Evolutionary conservation across 2,888 invertebrate genomes (phyloP).

Genomic region (Strigamia transsilvanica): DNA sequence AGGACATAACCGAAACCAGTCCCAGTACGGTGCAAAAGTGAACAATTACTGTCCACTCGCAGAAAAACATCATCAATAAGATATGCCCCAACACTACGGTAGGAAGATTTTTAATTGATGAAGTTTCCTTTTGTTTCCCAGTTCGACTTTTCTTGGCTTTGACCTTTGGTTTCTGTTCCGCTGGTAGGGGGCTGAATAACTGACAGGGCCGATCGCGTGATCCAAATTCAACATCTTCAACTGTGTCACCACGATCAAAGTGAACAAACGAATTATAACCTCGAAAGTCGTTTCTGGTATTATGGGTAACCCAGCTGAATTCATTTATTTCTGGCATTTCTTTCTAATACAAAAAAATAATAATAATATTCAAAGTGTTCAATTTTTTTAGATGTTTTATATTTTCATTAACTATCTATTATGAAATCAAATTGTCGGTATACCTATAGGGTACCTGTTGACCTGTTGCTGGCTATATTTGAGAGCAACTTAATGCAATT

Average conservation of each 20-base stretch:
- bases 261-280: not conserved
- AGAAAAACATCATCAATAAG: not conserved
- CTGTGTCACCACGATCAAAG: not conserved
- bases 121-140: not conserved
- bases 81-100: not conserved
- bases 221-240: not conserved
- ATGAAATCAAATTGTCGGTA: not conserved
- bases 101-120: not conserved
- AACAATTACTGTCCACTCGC: conserved; percentile 1
- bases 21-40: not conserved
- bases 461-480: no score
- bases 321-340: not conserved
- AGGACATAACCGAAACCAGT: not conserved
- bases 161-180: not conserved
- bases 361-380: not conserved
- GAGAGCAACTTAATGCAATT: not conserved
- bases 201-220: not conserved
- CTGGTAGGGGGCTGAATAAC: not conserved
- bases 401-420: no score
- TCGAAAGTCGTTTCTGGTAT: not conserved
- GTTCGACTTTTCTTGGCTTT: not conserved
- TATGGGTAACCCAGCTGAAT: not conserved
- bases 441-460: not conserved
- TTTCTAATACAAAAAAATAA: not conserved
- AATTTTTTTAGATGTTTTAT: not conserved